phyloP scores from a whole-genome alignment of 2,113 vertebrate species.

The Miniopterus natalensis region DNA sequence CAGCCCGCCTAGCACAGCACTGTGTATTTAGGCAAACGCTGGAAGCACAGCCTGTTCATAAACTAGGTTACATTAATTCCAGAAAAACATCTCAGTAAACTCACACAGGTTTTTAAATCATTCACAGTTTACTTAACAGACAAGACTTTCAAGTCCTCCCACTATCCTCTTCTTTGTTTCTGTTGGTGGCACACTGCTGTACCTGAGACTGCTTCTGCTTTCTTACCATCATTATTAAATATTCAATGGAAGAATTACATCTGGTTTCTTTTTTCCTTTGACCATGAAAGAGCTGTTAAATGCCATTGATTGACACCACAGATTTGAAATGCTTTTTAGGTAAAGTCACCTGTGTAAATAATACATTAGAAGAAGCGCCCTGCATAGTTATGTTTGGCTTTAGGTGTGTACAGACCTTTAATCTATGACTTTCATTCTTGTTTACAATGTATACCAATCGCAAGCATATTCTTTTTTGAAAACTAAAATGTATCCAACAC shows the following conservation, averaged over 20 bases:
- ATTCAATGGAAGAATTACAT: neutral
- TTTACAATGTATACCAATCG: neutral
- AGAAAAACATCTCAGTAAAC: neutral
- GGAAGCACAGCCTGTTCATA: neutral
- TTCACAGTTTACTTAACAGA: neutral
- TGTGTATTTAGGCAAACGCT: neutral
- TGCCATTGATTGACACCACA: conserved; percentile 60
- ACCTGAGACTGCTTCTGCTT: neutral
- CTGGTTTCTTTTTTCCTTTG: neutral
- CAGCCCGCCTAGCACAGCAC: neutral
- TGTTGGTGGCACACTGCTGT: neutral
- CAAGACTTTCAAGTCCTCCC: neutral
- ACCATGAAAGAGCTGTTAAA: conserved; percentile 62
- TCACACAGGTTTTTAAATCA: neutral
- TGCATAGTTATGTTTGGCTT: neutral
- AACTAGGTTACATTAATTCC: neutral
- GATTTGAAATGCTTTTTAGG: conserved; percentile 24
- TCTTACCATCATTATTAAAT: neutral
- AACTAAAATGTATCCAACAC: neutral
- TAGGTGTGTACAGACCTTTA: neutral
- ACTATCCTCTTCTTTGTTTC: neutral
- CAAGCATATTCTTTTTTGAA: conserved; percentile 15
- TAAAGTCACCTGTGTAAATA: neutral
- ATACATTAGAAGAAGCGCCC: neutral
- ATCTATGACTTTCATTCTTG: conserved; percentile 46